Percentiles rank a stretch among this genome's conserved stretches.
phyloP scores from a whole-genome alignment of 1,140 invertebrate genomes.

The Metopolophium dirhodum region DNA sequence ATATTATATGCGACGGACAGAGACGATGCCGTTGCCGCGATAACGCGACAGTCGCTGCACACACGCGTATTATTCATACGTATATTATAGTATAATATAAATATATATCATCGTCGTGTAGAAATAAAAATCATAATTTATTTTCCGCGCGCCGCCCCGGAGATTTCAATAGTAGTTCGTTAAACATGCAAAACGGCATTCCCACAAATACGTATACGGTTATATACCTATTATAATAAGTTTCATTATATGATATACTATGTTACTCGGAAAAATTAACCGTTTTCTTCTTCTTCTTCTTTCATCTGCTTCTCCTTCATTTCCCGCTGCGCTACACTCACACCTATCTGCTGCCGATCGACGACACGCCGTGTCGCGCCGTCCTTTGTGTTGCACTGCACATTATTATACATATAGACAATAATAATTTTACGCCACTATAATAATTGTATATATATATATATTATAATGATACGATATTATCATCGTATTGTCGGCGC shows the following conservation, averaged over 20 bases:
- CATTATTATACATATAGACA: too few species aligned
- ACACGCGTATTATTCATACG: background rate
- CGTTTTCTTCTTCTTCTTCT: background rate
- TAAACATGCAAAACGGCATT: conserved; percentile 46
- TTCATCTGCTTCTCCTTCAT: background rate
- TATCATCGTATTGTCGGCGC: background rate
- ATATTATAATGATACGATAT: too few species aligned
- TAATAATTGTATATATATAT: background rate
- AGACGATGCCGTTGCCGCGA: conserved; percentile 1
- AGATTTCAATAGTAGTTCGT: conserved; percentile 42
- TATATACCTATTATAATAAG: background rate
- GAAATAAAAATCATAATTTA: background rate
- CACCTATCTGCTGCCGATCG: background rate
- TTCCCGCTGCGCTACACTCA: background rate
- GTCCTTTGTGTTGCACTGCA: background rate
- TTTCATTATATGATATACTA: background rate
- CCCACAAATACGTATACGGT: background rate
- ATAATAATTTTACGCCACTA: background rate
- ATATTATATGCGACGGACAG: background rate
- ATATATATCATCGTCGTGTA: background rate
- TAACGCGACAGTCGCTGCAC: background rate
- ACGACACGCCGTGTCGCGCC: background rate
- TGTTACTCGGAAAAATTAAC: background rate
- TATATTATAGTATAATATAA: background rate
- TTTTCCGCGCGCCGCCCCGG: background rate